Evolutionary conservation across 2,888 invertebrate species (phyloP), one percentile per base, ranked within the genome.

Genomic region (Parnassius smintheus): DNA sequence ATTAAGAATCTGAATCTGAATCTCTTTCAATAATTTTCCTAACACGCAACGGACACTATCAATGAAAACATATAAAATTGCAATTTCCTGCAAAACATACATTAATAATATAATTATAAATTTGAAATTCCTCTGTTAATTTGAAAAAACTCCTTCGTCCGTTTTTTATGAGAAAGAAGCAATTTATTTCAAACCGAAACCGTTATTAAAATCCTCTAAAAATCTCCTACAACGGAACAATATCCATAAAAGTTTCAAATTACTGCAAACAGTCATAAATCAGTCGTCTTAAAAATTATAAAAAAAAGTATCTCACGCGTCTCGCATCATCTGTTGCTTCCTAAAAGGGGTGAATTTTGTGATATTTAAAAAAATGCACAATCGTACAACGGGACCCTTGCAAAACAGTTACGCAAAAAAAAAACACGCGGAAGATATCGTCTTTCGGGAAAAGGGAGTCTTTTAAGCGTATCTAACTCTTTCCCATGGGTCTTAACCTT

Each of bases 401-500:
- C 80, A 74, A 79, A 85, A 90, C 86, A 84, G 87, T 88, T 87
- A 85, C 55, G 56, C 42, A 1, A 59, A 64, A 64, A 79, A 80
- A 85, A 87, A 83, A 76, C n/a, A 78, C 69, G 68, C 85, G 85
- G 85, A 88, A 89, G 88, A 88, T 82, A 76, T 78, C 72, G 74
- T 73, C 75, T 78, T 79, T 77, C 78, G 76, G 75, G 75, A 77
- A 83, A 86, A 83, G 82, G 80, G 83, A 76, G 76, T 68, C 66
- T 73, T 74, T 75, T 75, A 68, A 78, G 74, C 83, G 81, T 81
- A 81, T 81, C 86, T 87, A 91, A 91, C 91, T 91, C 91, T 91
- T 91, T 91, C 91, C 90, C 91, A 91, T 88, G 91, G 86, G 85
- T 91, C 91, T 91, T 91, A 91, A 91, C 90, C 90, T 91, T 84